phyloP scores from a whole-genome alignment of 1,140 invertebrate species.

The Himalopsyche phryganea region DNA sequence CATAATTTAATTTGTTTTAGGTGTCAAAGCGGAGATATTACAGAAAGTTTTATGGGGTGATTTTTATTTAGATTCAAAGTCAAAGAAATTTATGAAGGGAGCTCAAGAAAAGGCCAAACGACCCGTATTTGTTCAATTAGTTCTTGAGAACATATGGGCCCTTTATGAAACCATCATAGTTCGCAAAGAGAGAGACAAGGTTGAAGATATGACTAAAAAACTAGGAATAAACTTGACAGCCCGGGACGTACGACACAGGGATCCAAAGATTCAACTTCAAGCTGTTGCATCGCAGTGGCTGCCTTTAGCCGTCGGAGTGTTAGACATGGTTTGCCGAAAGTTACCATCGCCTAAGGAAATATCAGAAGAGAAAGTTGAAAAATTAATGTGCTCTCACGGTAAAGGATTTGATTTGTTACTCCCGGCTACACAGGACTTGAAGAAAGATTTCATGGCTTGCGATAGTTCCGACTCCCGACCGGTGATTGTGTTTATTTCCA shows the following conservation, averaged over 20 bases:
- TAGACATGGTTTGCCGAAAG: constrained; percentile 76
- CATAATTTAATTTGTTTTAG: constrained; percentile 35
- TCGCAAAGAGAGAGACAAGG: constrained; percentile 78
- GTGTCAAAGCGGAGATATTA: constrained; percentile 59
- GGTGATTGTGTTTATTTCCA: constrained; percentile 89
- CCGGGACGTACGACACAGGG: constrained; percentile 75
- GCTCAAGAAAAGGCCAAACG: constrained; percentile 94
- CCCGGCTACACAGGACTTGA: constrained; percentile 67
- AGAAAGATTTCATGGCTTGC: constrained; percentile 73
- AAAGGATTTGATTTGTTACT: constrained; percentile 68
- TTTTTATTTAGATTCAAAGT: constrained; percentile 86
- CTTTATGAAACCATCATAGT: constrained; percentile 81
- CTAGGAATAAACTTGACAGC: constrained; percentile 74
- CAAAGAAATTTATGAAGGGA: constrained; percentile 82
- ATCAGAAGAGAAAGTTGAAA: constrained; percentile 69
- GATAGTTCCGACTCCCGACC: constrained; percentile 63
- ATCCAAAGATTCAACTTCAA: constrained; percentile 74
- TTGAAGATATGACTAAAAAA: constrained; percentile 76
- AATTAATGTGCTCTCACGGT: constrained; percentile 68
- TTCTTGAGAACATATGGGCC: constrained; percentile 92
- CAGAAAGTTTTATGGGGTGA: constrained; percentile 92
- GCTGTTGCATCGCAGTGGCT: constrained; percentile 86
- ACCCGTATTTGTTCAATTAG: constrained; percentile 92
- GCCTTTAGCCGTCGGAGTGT: constrained; percentile 74
- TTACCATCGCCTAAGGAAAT: constrained; percentile 80